Evolutionary conservation across 1,140 invertebrate species (phyloP).

Genomic region (Andricus grossulariae): DNA sequence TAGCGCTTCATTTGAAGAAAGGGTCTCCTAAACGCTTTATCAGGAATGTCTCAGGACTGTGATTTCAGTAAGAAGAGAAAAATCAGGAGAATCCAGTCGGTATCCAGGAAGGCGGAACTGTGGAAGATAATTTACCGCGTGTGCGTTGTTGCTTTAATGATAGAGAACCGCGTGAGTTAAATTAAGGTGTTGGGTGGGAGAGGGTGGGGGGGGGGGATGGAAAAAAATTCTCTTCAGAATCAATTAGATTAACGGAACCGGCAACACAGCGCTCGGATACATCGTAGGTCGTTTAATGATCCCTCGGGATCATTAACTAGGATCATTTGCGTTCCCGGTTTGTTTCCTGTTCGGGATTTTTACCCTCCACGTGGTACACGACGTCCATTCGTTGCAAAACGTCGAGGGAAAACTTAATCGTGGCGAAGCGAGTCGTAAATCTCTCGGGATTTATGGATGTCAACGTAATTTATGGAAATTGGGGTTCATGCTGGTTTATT

Average conservation of each 20-base stretch:
- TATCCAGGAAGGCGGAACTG: slow-evolving; percentile 12
- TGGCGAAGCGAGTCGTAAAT: neutral
- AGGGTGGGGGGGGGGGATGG: neutral
- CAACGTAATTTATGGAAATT: slow-evolving; percentile 21
- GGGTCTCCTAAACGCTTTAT: neutral
- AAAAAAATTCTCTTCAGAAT: neutral
- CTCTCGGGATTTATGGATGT: slow-evolving; percentile 2
- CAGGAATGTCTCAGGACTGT: slow-evolving; percentile 9
- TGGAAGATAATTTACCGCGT: neutral
- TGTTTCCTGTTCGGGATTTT: slow-evolving; percentile 1
- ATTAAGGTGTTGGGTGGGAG: neutral
- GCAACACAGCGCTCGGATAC: neutral
- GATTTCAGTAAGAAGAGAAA: neutral
- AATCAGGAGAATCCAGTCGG: slow-evolving; percentile 20
- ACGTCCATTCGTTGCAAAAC: neutral
- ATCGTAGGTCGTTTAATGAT: slow-evolving; percentile 5
- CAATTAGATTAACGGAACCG: slow-evolving; percentile 22
- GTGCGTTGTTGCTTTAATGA: slow-evolving; percentile 13
- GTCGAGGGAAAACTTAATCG: slow-evolving; percentile 13
- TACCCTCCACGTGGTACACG: neutral
- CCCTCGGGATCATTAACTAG: neutral
- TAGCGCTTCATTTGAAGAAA: neutral
- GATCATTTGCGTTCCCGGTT: slow-evolving; percentile 21
- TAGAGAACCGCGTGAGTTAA: neutral
- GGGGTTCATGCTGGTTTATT: slow-evolving; percentile 1